Conservation (phyloP, 2,797 vertebrate species). For the Balearica regulorum region DNA sequence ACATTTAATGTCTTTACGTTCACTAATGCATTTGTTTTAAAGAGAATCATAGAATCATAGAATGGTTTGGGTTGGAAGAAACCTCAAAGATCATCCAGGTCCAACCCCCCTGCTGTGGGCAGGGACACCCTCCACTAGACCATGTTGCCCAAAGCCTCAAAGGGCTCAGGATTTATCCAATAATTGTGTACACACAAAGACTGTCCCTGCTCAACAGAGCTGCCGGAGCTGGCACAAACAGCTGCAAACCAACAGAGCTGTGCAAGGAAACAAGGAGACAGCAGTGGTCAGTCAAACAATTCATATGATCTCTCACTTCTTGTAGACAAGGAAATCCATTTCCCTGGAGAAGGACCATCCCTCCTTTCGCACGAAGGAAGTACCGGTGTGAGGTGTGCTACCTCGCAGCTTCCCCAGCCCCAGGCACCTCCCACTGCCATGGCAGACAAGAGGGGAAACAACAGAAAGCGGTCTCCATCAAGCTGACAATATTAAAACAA, state of each 20-base stretch:
- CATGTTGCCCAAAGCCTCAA: too few relatives aligned
- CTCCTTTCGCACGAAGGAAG: background rate
- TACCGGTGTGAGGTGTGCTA: background rate
- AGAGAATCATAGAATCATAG: background rate
- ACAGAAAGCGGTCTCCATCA: background rate
- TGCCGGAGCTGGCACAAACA: accelerated
- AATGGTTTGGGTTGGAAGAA: too few relatives aligned
- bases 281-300: background rate
- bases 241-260: accelerated
- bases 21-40: background rate
- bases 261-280: background rate
- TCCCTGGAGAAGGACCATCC: background rate
- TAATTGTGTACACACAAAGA: background rate
- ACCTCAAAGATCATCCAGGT: too few relatives aligned
- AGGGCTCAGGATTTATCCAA: background rate
- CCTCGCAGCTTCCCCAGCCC: background rate
- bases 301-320: background rate
- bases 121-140: too few relatives aligned
- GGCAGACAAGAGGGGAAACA: background rate
- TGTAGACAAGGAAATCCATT: background rate
- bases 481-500: background rate
- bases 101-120: too few relatives aligned
- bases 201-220: background rate
- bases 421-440: background rate
- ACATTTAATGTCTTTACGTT: background rate